Conservation (phyloP, 2,113 vertebrate genomes). For the Coptodon rendalli region DNA sequence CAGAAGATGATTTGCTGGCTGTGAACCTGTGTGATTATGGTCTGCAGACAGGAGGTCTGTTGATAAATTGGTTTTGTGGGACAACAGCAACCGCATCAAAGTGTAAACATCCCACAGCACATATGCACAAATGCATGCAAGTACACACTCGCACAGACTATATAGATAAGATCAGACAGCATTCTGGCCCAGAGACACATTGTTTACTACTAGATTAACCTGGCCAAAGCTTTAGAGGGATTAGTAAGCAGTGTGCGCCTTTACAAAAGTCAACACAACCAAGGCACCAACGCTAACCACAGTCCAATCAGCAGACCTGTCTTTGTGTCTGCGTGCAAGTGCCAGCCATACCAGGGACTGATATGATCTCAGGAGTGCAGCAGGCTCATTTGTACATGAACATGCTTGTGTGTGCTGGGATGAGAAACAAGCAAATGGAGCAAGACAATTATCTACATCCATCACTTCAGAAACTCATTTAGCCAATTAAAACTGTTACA, state of each 20-base stretch:
- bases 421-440: slow-evolving; percentile 45
- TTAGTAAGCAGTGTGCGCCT: not conserved
- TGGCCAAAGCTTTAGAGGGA: slow-evolving; percentile 23
- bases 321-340: not conserved
- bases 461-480: slow-evolving; percentile 63
- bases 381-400: slow-evolving; percentile 3
- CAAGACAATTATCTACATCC: slow-evolving; percentile 56
- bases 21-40: slow-evolving; percentile 23
- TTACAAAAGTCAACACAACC: not conserved
- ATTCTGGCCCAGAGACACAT: slow-evolving; percentile 13
- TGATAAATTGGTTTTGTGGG: slow-evolving; percentile 35
- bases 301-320: not conserved
- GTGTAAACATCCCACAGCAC: not conserved
- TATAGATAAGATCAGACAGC: slow-evolving; percentile 29
- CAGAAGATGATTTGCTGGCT: slow-evolving; percentile 9
- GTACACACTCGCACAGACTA: not conserved
- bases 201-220: slow-evolving; percentile 44
- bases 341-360: not conserved
- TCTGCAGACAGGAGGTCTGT: slow-evolving; percentile 1
- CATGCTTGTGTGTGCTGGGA: not conserved
- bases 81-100: not conserved
- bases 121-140: not conserved
- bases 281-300: not conserved
- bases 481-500: slow-evolving; percentile 49
- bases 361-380: not conserved